phyloP scores from a whole-genome alignment of 2,888 invertebrate genomes.

The Augochlorella aurata region DNA sequence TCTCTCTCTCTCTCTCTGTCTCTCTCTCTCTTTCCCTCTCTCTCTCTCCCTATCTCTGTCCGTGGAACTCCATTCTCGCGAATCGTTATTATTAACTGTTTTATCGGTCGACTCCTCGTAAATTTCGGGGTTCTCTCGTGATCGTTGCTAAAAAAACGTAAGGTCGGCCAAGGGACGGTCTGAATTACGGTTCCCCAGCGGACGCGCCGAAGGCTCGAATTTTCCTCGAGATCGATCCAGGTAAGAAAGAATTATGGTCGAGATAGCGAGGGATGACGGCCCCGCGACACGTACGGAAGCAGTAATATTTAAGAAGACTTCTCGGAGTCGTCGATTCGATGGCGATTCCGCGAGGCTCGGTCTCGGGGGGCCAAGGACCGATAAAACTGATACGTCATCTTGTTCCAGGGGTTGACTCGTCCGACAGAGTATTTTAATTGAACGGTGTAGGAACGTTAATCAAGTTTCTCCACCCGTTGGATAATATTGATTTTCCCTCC shows the following conservation, averaged over 20 bases:
- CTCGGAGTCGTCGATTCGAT: background rate
- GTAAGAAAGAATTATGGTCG: slow-evolving; percentile 24
- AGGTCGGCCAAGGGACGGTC: background rate
- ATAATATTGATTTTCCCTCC: slow-evolving; percentile 70
- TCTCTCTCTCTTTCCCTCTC: background rate
- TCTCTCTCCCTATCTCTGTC: background rate
- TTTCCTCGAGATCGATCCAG: slow-evolving; percentile 26
- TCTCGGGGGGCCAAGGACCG: background rate
- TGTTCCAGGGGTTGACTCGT: slow-evolving; percentile 47
- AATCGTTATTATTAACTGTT: slow-evolving; percentile 26
- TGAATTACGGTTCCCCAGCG: slow-evolving; percentile 27
- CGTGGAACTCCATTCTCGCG: background rate
- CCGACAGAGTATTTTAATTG: slow-evolving; percentile 65
- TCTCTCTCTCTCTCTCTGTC: background rate
- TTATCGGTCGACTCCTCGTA: slow-evolving; percentile 33
- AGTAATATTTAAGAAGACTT: slow-evolving; percentile 30
- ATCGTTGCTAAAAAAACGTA: background rate
- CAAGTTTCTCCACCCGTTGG: slow-evolving; percentile 66
- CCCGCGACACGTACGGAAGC: background rate
- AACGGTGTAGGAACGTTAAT: slow-evolving; percentile 68
- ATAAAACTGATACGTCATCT: slow-evolving; percentile 59
- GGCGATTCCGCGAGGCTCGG: background rate
- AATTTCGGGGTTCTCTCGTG: background rate
- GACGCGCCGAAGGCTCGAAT: slow-evolving; percentile 34
- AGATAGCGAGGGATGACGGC: slow-evolving; percentile 28